phyloP scores from a whole-genome alignment of 2,888 invertebrate species.

The Nephrotoma appendiculata region DNA sequence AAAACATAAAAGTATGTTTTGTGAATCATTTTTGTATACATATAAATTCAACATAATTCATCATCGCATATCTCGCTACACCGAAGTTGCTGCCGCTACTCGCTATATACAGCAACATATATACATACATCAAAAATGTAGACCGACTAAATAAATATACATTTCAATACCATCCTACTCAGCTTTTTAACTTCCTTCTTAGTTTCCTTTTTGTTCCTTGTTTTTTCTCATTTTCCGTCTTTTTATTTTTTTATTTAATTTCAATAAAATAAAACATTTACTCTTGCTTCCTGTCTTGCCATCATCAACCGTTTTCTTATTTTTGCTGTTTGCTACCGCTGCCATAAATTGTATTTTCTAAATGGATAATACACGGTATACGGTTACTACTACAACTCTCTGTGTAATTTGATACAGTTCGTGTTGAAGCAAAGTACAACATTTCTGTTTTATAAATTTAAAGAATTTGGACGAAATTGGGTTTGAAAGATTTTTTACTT shows the following conservation, averaged over 20 bases:
- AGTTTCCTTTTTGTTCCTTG: background rate
- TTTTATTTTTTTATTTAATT: background rate
- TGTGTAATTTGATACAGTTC: too few relatives aligned
- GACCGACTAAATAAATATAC: background rate
- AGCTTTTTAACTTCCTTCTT: background rate
- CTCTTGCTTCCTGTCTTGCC: background rate
- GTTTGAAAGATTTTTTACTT: too few relatives aligned
- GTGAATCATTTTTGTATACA: background rate
- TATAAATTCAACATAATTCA: background rate
- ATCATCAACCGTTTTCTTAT: background rate
- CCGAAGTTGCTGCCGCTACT: background rate
- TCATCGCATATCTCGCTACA: background rate
- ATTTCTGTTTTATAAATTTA: too few relatives aligned
- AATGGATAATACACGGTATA: background rate
- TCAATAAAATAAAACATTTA: background rate
- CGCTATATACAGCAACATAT: background rate
- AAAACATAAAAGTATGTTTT: background rate
- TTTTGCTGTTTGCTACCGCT: background rate
- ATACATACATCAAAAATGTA: background rate
- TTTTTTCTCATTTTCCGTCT: background rate
- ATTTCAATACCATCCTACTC: background rate
- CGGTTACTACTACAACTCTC: too few relatives aligned
- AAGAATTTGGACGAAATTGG: too few relatives aligned
- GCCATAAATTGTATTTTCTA: background rate
- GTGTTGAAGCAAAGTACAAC: too few relatives aligned